Evolutionary conservation across 92 coral and sea anemone species (phyloP).

Genomic region (Zoanthus gigantus): DNA sequence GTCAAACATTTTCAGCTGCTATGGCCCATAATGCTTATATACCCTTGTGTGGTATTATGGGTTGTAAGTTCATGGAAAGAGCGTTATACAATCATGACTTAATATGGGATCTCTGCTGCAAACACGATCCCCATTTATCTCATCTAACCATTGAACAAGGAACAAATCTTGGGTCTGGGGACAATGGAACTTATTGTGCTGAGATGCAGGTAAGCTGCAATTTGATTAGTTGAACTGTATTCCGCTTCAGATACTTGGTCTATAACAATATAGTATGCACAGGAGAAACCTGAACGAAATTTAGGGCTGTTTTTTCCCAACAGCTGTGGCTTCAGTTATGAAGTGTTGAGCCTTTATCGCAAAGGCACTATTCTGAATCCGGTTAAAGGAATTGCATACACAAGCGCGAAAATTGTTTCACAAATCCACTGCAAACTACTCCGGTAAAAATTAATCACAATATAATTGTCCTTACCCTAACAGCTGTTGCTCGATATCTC

Average conservation of each 20-base stretch:
- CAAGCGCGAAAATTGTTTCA: too few relatives aligned
- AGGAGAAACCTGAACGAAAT: too few relatives aligned
- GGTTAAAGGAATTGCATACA: too few relatives aligned
- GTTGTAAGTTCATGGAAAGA: conserved; percentile 91
- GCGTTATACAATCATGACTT: conserved; percentile 89
- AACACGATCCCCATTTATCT: conserved; percentile 70
- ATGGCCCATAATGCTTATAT: conserved; percentile 95
- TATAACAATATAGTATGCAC: too few relatives aligned
- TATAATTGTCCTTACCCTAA: too few relatives aligned
- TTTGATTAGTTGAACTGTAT: neutral
- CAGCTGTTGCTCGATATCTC: too few relatives aligned
- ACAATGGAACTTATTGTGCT: neutral
- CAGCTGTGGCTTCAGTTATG: too few relatives aligned
- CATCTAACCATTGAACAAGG: conserved; percentile 38
- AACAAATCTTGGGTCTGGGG: conserved; percentile 3
- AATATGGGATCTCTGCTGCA: conserved; percentile 98
- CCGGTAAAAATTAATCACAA: too few relatives aligned
- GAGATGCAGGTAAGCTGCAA: neutral
- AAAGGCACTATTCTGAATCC: too few relatives aligned
- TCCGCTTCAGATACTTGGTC: neutral
- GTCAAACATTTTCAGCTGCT: conserved; percentile 89
- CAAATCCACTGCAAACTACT: too few relatives aligned
- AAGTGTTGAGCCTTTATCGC: too few relatives aligned
- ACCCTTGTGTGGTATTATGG: conserved; percentile 89
- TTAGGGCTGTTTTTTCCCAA: too few relatives aligned